A percentile compares a stretch with the other conserved stretches of the same genome.
phyloP scores from a whole-genome alignment of 2,797 vertebrate species.

The Pseudomugil gertrudae region DNA sequence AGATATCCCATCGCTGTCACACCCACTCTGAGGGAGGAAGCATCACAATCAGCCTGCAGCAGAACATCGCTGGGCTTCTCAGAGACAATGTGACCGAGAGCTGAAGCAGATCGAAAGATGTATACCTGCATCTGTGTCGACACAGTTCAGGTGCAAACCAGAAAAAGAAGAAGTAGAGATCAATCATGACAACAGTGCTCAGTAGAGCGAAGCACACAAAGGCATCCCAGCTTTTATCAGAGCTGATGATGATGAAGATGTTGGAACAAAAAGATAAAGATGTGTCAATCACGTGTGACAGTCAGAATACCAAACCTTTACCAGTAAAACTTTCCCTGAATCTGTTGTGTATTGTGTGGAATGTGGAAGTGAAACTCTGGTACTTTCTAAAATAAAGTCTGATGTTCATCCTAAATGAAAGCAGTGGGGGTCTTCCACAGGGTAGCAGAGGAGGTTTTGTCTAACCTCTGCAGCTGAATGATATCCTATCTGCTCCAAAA shows the following conservation, averaged over 20 bases:
- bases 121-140: not conserved
- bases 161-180: conserved; percentile 1
- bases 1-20: conserved; percentile 66
- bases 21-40: conserved; percentile 43
- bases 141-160: not conserved
- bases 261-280: not conserved
- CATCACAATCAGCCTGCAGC: conserved; percentile 20
- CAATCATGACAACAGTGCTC: too few species aligned
- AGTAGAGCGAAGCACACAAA: not conserved
- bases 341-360: not conserved
- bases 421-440: conserved; percentile 13
- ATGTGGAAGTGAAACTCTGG: not conserved
- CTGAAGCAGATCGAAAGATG: not conserved
- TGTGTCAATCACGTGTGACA: not conserved
- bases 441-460: not conserved
- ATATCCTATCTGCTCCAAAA: conserved; percentile 69
- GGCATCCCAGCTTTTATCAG: not conserved
- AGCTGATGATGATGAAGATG: not conserved
- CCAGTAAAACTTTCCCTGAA: not conserved
- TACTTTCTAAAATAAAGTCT: conserved; percentile 26
- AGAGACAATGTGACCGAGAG: conserved; percentile 8
- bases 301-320: not conserved
- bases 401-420: conserved; percentile 53
- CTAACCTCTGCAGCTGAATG: conserved; percentile 37
- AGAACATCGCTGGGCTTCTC: not conserved